Conservation (phyloP, 92 coral and sea anemone species). For the Porites lobata region DNA sequence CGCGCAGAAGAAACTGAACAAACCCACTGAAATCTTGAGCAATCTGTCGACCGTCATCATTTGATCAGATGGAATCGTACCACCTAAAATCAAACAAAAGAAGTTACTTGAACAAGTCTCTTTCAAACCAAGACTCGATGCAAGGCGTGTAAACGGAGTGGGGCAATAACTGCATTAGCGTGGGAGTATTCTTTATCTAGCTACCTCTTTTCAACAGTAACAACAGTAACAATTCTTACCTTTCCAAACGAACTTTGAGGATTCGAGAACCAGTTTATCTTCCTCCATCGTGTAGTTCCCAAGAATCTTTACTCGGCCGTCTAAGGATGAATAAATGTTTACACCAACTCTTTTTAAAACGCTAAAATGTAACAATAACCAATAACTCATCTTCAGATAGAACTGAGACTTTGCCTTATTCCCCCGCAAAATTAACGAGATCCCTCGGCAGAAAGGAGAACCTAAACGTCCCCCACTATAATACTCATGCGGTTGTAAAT, state of each 20-base stretch:
- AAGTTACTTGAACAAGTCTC: not conserved
- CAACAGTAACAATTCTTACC: constrained; percentile 6
- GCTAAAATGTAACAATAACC: no score
- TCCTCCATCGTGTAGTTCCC: constrained; percentile 57
- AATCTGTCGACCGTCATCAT: constrained; percentile 44
- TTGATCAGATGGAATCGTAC: constrained; percentile 63
- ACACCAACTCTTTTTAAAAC: no score
- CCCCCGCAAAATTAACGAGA: no score
- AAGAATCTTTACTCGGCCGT: constrained; percentile 22
- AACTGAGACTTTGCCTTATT: no score
- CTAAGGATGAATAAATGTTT: constrained; percentile 9
- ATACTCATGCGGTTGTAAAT: no score
- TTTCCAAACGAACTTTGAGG: constrained; percentile 48
- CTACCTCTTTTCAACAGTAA: not conserved
- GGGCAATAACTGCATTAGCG: no score
- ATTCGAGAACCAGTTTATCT: constrained; percentile 17
- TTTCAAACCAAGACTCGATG: not conserved
- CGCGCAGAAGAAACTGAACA: constrained; percentile 63
- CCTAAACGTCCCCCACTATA: no score
- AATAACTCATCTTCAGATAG: no score
- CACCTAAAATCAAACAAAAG: constrained; percentile 43
- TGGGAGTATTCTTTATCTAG: no score
- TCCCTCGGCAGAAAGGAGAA: no score
- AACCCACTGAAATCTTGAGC: constrained; percentile 47
- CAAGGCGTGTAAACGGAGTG: no score